A percentile compares a stretch with the other conserved stretches of the same genome.
phyloP scores from a whole-genome alignment of 2,888 invertebrate genomes.

The Aplocera efformata region DNA sequence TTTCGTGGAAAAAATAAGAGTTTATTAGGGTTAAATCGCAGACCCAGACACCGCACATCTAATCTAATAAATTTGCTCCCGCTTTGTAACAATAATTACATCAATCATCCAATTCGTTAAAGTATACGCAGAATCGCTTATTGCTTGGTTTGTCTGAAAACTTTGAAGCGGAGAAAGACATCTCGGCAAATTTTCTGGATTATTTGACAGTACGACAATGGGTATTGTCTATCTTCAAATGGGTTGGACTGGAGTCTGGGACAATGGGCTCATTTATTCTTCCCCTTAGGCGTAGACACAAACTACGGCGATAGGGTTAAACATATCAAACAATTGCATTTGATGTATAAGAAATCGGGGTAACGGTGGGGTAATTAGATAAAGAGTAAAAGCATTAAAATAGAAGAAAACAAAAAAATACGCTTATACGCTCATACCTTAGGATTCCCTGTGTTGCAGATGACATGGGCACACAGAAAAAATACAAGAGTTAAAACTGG shows the following conservation, averaged over 20 bases:
- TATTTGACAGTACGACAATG: constrained; percentile 64
- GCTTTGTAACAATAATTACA: constrained; percentile 23
- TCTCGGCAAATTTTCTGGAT: constrained; percentile 61
- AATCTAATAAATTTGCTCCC: neutral
- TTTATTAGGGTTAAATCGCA: neutral
- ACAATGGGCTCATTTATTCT: constrained; percentile 71
- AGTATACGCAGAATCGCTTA: constrained; percentile 37
- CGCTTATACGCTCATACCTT: too few relatives aligned
- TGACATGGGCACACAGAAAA: too few relatives aligned
- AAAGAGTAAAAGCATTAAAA: too few relatives aligned
- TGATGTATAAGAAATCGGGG: too few relatives aligned
- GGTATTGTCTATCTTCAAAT: constrained; percentile 71
- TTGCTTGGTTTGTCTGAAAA: constrained; percentile 47
- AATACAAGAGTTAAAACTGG: too few relatives aligned
- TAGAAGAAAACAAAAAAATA: too few relatives aligned
- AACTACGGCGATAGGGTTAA: constrained; percentile 55
- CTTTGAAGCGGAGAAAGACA: constrained; percentile 54
- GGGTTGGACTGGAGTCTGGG: constrained; percentile 54
- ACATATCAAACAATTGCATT: constrained; percentile 60
- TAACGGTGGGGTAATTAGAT: too few relatives aligned
- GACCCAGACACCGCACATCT: neutral
- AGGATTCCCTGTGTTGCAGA: too few relatives aligned
- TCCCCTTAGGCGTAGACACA: constrained; percentile 63
- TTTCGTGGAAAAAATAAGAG: constrained; percentile 7
- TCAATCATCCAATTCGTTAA: constrained; percentile 32